Conservation (phyloP, 2,113 vertebrate species). For the Phoenicopterus ruber region DNA sequence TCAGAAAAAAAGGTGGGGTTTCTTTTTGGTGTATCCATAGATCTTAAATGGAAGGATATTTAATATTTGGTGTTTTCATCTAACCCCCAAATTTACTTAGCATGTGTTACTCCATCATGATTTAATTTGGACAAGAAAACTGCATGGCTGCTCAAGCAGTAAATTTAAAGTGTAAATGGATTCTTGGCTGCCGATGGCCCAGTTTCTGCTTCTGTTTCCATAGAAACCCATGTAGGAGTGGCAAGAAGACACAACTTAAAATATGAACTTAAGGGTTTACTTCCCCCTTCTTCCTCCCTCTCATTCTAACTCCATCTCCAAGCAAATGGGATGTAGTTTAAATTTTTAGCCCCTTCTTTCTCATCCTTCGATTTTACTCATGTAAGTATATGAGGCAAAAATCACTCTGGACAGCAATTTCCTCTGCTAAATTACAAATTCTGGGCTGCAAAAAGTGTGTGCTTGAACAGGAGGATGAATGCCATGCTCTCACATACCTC, state of each 20-base stretch:
- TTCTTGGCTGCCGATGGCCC: slow-evolving; percentile 63
- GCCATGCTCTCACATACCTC: background rate
- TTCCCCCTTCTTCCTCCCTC: slow-evolving; percentile 20
- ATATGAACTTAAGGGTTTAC: slow-evolving; percentile 53
- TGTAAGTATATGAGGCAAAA: background rate
- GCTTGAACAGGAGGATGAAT: background rate
- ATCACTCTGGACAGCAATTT: background rate
- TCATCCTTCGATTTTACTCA: background rate
- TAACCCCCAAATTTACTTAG: slow-evolving; percentile 35
- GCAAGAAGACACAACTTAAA: slow-evolving; percentile 59
- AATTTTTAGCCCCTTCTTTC: background rate
- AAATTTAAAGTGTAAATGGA: slow-evolving; percentile 69
- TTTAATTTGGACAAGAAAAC: slow-evolving; percentile 59
- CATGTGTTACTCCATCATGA: slow-evolving; percentile 64
- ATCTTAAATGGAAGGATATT: background rate
- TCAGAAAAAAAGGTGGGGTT: background rate
- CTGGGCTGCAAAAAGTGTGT: background rate
- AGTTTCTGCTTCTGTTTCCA: slow-evolving; percentile 65
- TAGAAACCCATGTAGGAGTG: slow-evolving; percentile 63
- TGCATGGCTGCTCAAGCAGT: slow-evolving; percentile 65
- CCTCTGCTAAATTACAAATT: background rate
- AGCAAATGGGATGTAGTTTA: background rate
- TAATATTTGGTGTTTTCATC: slow-evolving; percentile 45
- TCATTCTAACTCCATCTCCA: background rate
- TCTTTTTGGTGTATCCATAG: background rate